phyloP scores from a whole-genome alignment of 1,140 invertebrate species.

The Saccostrea echinata region DNA sequence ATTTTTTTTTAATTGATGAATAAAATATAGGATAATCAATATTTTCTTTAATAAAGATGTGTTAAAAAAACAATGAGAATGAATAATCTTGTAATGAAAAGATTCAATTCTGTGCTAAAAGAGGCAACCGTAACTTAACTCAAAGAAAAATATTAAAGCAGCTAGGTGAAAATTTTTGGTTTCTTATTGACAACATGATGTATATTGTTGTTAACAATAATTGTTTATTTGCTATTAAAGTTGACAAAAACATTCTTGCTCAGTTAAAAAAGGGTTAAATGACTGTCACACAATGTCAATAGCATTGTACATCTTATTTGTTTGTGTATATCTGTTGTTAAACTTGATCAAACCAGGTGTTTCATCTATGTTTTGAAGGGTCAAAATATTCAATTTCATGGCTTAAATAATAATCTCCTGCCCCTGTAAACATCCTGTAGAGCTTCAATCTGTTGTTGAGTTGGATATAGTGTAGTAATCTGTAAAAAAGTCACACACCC shows the following conservation, averaged over 20 bases:
- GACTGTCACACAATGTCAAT: not conserved
- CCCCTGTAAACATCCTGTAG: not conserved
- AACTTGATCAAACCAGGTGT: conserved; percentile 19
- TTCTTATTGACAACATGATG: not conserved
- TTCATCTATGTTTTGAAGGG: not conserved
- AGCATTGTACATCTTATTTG: not conserved
- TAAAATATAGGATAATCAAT: no score
- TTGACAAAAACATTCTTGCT: not conserved
- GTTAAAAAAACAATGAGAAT: no score
- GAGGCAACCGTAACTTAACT: no score
- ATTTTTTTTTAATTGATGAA: no score
- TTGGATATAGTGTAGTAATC: not conserved
- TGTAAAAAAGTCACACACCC: not conserved
- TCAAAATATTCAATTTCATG: conserved; percentile 5
- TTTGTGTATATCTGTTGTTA: not conserved
- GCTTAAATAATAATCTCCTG: not conserved
- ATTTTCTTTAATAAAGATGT: no score
- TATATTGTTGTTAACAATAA: not conserved
- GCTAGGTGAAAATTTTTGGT: not conserved
- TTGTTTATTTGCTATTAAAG: not conserved
- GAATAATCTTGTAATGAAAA: no score
- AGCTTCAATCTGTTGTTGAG: not conserved
- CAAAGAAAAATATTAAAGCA: not conserved
- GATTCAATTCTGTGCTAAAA: no score
- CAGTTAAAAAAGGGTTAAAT: not conserved